Conservation (phyloP, 92 coral and sea anemone species). For the Porites lobata region DNA sequence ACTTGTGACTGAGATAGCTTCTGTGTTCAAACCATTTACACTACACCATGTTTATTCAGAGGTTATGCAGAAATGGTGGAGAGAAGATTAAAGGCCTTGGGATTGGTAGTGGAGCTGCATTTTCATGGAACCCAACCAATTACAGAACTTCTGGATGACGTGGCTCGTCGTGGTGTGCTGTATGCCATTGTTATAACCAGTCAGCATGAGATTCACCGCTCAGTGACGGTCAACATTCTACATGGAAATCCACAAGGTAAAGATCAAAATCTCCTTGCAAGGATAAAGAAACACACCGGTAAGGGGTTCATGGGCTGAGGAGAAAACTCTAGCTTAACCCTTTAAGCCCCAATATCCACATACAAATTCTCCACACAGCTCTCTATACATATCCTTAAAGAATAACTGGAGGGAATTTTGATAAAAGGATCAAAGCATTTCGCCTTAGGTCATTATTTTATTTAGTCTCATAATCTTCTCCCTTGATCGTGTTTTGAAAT, state of each 20-base stretch:
- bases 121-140: slow-evolving; percentile 88
- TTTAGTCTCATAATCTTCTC: too few relatives aligned
- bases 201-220: slow-evolving; percentile 98
- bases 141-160: slow-evolving; percentile 85
- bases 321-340: neutral
- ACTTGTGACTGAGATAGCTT: neutral
- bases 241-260: slow-evolving; percentile 99
- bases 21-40: neutral
- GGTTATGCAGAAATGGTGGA: slow-evolving; percentile 97
- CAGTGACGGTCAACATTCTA: slow-evolving; percentile 96
- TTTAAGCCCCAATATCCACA: neutral
- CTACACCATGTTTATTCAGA: slow-evolving; percentile 35
- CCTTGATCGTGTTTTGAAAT: too few relatives aligned
- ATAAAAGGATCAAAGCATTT: too few relatives aligned
- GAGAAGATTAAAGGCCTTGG: slow-evolving; percentile 81
- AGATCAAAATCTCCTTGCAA: slow-evolving; percentile 47
- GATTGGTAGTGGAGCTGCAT: slow-evolving; percentile 92
- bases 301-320: slow-evolving; percentile 27
- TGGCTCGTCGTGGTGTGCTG: slow-evolving; percentile 93
- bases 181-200: slow-evolving; percentile 94
- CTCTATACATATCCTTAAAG: too few relatives aligned
- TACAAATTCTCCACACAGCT: too few relatives aligned
- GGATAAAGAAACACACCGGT: slow-evolving; percentile 42
- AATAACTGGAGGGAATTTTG: too few relatives aligned
- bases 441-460: too few relatives aligned